A percentile compares a stretch with the other conserved stretches of the same genome.
These are phyloP conservation scores for Macrotis lagotis DNA, from an alignment of 2,113 vertebrate species.

Conservation along the genomic window DNA sequence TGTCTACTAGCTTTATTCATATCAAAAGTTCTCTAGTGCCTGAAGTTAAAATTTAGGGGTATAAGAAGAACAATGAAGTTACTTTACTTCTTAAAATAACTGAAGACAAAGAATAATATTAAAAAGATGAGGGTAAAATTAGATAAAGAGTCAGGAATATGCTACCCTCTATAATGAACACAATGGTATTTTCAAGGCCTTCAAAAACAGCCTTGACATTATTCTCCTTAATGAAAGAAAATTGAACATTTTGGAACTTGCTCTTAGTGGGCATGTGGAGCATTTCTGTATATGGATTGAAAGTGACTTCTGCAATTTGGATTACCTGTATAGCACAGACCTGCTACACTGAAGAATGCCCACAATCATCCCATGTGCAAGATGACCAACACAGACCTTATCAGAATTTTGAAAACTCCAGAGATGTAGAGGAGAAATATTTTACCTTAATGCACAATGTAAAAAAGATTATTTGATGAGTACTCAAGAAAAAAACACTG, in stretches of 20 bases:
- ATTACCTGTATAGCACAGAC: background rate
- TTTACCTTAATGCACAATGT: background rate
- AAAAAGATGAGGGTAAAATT: too few relatives aligned
- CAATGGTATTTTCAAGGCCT: too few relatives aligned
- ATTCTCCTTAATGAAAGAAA: background rate
- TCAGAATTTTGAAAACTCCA: background rate
- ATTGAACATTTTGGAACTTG: background rate
- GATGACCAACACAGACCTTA: background rate
- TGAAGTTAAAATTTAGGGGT: background rate
- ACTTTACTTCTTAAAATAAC: background rate
- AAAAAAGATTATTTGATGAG: background rate
- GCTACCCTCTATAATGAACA: too few relatives aligned
- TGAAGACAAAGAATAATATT: background rate
- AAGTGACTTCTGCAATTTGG: background rate
- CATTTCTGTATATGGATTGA: background rate
- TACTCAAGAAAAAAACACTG: background rate
- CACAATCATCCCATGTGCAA: background rate
- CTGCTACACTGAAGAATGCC: background rate
- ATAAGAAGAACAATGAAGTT: background rate
- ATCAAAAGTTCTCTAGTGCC: background rate
- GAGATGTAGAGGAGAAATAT: background rate
- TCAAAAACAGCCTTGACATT: too few relatives aligned
- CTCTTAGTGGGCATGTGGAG: background rate
- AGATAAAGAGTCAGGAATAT: too few relatives aligned
- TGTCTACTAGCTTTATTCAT: background rate